phyloP scores from a whole-genome alignment of 2,888 invertebrate genomes.

The Azorinus chamasolen region DNA sequence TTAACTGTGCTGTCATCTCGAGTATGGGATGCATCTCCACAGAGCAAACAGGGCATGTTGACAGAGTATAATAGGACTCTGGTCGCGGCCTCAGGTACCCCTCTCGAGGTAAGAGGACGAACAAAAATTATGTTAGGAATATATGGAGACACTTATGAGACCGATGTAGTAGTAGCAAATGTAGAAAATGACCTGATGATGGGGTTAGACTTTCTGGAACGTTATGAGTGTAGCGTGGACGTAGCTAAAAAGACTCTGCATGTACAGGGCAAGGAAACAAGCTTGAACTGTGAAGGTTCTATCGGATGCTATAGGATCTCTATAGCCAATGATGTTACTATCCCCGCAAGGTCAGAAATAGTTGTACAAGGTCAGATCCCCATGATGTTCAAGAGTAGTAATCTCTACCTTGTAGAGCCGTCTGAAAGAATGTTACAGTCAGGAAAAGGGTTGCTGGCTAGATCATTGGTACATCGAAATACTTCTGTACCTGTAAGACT shows the following conservation, averaged over 20 bases:
- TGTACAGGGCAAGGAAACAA: neutral
- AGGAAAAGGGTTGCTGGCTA: neutral
- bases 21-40: slow-evolving; percentile 3
- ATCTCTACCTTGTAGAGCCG: slow-evolving; percentile 5
- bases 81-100: neutral
- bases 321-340: neutral
- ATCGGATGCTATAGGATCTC: slow-evolving; percentile 15
- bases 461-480: neutral
- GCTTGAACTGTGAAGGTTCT: neutral
- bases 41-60: neutral
- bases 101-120: neutral
- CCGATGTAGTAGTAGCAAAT: slow-evolving; percentile 22
- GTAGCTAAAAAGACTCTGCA: neutral
- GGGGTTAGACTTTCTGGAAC: slow-evolving; percentile 25
- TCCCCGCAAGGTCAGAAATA: slow-evolving; percentile 24
- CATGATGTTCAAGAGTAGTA: neutral
- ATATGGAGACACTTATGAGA: neutral
- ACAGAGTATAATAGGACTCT: neutral
- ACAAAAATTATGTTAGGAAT: neutral
- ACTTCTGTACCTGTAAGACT: neutral
- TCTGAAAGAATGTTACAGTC: neutral
- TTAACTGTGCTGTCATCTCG: slow-evolving; percentile 17
- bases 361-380: neutral
- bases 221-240: slow-evolving; percentile 13
- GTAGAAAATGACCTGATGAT: slow-evolving; percentile 24